These are phyloP conservation scores for Nymphalis c-album DNA, from an alignment of 2,888 invertebrate species.

Conservation along the genomic window DNA sequence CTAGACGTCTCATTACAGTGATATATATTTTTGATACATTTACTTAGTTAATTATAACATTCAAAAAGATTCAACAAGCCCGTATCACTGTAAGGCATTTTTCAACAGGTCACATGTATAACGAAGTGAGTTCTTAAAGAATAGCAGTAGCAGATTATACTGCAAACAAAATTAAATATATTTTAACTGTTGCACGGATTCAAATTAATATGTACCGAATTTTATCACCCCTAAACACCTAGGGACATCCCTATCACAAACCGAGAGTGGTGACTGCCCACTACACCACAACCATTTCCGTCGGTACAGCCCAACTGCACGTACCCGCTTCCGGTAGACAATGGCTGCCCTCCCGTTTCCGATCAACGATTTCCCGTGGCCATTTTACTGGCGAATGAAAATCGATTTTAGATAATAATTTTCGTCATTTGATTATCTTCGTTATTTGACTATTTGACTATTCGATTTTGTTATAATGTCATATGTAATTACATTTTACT, in stretches of 20 bases:
- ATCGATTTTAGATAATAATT: slow-evolving; percentile 31
- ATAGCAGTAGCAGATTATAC: no score
- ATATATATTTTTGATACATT: no score
- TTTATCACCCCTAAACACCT: slow-evolving; percentile 25
- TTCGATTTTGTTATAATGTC: no score
- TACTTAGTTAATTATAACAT: no score
- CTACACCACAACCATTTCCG: slow-evolving; percentile 63
- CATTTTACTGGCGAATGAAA: slow-evolving; percentile 47
- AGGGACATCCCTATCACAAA: slow-evolving; percentile 23
- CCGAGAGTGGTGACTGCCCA: slow-evolving; percentile 47
- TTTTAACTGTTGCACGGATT: background rate
- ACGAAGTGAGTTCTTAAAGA: no score
- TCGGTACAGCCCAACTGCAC: slow-evolving; percentile 60
- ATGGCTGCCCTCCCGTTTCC: slow-evolving; percentile 67
- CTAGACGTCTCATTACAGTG: no score
- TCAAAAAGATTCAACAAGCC: no score
- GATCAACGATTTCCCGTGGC: slow-evolving; percentile 64
- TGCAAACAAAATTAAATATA: no score
- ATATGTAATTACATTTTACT: no score
- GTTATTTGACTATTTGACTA: no score
- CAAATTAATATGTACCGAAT: slow-evolving; percentile 6
- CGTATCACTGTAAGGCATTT: no score
- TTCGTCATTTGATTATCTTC: slow-evolving; percentile 8
- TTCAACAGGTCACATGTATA: no score
- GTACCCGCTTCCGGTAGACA: slow-evolving; percentile 77